phyloP scores from a whole-genome alignment of 2,888 invertebrate genomes.

The Phlogophora meticulosa region DNA sequence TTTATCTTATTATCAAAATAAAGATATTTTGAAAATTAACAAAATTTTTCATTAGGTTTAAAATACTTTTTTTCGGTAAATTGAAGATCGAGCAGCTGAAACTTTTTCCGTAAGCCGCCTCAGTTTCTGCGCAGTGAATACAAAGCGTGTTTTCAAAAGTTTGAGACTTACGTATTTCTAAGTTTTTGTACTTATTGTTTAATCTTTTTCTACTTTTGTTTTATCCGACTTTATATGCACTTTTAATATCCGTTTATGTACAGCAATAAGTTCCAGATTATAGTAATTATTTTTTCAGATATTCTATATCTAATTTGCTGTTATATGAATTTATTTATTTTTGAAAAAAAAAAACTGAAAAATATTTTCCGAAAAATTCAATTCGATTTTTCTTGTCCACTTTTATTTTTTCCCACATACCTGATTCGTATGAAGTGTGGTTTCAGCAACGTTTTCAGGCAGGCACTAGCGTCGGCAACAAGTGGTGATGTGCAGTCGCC shows the following conservation, averaged over 20 bases:
- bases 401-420: conserved; percentile 74
- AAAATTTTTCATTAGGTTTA: too few relatives aligned
- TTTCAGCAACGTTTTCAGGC: conserved; percentile 75
- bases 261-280: too few relatives aligned
- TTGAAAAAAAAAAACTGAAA: background rate
- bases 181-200: conserved; percentile 11
- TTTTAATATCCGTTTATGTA: too few relatives aligned
- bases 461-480: conserved; percentile 80
- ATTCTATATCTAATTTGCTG: background rate
- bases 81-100: background rate
- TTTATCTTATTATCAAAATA: too few relatives aligned
- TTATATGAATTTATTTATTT: background rate
- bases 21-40: too few relatives aligned
- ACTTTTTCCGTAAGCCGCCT: conserved; percentile 19
- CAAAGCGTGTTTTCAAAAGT: conserved; percentile 1
- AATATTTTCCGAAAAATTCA: background rate
- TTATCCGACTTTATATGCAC: background rate
- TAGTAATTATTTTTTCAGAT: fast-evolving
- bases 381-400: conserved; percentile 12
- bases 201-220: background rate
- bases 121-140: conserved; percentile 18
- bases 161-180: background rate
- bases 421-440: conserved; percentile 77
- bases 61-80: too few relatives aligned
- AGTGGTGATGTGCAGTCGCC: conserved; percentile 88